These are phyloP conservation scores for Melanchra persicariae DNA, from an alignment of 2,888 invertebrate species.

Conservation along the genomic window DNA sequence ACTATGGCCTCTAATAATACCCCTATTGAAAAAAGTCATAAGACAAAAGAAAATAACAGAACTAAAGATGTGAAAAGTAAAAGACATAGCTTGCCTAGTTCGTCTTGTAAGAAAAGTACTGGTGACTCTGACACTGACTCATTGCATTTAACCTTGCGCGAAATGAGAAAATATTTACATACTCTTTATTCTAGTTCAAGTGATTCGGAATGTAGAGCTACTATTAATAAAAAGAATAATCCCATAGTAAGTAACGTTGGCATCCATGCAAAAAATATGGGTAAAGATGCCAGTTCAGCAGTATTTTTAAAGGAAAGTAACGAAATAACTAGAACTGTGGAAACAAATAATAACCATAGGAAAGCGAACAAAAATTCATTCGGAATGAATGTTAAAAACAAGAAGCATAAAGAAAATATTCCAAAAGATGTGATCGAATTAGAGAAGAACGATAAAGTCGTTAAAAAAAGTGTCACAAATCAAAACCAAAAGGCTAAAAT, in stretches of 20 bases:
- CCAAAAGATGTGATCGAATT: constrained; percentile 78
- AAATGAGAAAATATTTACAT: constrained; percentile 95
- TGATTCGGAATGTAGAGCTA: constrained; percentile 91
- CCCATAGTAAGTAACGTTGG: constrained; percentile 86
- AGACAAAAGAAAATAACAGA: constrained; percentile 77
- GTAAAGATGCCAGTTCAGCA: constrained; percentile 77
- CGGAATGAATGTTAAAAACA: constrained; percentile 91
- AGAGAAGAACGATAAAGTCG: constrained; percentile 86
- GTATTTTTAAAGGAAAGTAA: constrained; percentile 82
- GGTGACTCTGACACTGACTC: constrained; percentile 92
- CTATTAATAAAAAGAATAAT: constrained; percentile 87
- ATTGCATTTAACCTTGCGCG: constrained; percentile 95
- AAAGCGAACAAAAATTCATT: constrained; percentile 90
- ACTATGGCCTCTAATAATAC: constrained; percentile 71
- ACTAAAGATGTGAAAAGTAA: constrained; percentile 89
- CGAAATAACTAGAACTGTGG: constrained; percentile 78
- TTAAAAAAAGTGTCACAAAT: constrained; percentile 74
- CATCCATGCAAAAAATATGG: constrained; percentile 78
- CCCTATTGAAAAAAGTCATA: constrained; percentile 74
- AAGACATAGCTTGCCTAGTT: constrained; percentile 93
- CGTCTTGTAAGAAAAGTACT: constrained; percentile 90
- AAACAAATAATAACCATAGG: constrained; percentile 87
- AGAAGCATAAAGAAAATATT: constrained; percentile 89
- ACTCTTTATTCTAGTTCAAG: constrained; percentile 95
- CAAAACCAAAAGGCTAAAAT: constrained; percentile 90